phyloP scores from a whole-genome alignment of 2,113 vertebrate genomes.

The Chinchilla lanigera region DNA sequence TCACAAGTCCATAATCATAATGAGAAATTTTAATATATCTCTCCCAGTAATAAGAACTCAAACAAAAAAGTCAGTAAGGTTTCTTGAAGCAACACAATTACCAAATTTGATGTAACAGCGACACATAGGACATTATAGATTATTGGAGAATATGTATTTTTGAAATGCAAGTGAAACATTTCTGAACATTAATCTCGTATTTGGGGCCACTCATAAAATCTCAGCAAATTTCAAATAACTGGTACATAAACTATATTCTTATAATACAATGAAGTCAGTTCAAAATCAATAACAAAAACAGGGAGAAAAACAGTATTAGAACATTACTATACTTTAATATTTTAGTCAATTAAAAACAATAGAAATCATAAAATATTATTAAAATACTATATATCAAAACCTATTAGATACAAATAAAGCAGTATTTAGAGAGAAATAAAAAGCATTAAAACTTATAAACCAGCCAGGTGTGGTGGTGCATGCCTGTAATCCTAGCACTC shows the following conservation, averaged over 20 bases:
- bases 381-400: slow-evolving; percentile 27
- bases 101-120: not conserved
- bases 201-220: not conserved
- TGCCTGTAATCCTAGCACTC: not conserved
- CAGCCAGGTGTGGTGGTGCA: not conserved
- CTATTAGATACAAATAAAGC: not conserved
- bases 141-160: not conserved
- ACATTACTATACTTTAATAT: slow-evolving; percentile 24
- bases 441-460: not conserved
- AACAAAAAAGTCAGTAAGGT: not conserved
- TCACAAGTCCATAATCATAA: not conserved
- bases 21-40: not conserved
- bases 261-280: not conserved
- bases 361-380: not conserved
- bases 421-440: slow-evolving; percentile 7
- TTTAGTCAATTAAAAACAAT: not conserved
- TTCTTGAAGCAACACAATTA: not conserved
- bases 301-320: not conserved
- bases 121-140: not conserved
- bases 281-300: not conserved
- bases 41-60: not conserved
- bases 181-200: not conserved
- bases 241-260: not conserved
- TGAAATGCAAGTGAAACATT: not conserved
- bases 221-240: slow-evolving; percentile 6